Conservation (phyloP, 2,797 vertebrate species). For the Coracias cyanogaster region DNA sequence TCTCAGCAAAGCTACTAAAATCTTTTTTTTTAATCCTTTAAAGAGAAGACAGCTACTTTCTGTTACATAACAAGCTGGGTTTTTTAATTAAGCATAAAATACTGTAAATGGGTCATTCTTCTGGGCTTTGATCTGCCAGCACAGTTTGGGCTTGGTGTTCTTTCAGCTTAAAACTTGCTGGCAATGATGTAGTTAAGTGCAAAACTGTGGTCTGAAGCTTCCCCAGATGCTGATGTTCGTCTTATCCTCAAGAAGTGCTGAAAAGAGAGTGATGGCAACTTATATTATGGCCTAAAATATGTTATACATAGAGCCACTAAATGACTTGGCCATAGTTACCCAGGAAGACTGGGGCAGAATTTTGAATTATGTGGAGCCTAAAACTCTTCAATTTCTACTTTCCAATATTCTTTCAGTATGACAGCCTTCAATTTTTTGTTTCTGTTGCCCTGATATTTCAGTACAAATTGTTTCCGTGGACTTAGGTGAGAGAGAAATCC, state of each 20-base stretch:
- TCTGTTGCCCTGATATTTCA: not conserved
- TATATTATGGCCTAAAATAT: not conserved
- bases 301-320: not conserved
- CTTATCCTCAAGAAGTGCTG: not conserved
- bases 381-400: not conserved
- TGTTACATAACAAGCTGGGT: not conserved
- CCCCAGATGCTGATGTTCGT: not conserved
- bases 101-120: not conserved
- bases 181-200: not conserved
- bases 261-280: not conserved
- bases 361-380: not conserved
- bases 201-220: not conserved
- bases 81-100: not conserved
- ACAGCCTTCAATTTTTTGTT: not conserved
- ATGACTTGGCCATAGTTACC: not conserved
- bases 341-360: not conserved
- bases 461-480: not conserved
- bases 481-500: not conserved
- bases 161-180: not conserved
- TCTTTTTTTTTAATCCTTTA: not conserved
- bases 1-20: not conserved
- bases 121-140: not conserved
- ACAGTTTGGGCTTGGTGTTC: not conserved
- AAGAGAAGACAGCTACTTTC: not conserved
- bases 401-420: not conserved